These are phyloP conservation scores for Pimpla rufipes DNA, from an alignment of 2,888 invertebrate species.

Conservation along the genomic window DNA sequence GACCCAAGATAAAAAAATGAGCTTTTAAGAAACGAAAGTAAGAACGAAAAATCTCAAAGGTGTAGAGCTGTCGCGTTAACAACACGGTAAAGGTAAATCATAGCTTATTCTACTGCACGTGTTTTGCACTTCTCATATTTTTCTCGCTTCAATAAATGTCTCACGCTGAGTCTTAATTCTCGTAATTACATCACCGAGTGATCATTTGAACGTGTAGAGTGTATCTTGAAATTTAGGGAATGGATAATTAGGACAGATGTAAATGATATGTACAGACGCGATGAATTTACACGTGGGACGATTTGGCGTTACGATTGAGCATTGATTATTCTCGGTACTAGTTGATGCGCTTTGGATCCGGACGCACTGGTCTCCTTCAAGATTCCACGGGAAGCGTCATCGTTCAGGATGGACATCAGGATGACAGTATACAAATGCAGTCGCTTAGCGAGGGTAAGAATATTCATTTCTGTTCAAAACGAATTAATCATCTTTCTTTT, in stretches of 20 bases:
- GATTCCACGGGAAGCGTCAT: conserved; percentile 89
- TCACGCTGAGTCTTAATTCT: conserved; percentile 40
- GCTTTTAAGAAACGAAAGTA: conserved; percentile 9
- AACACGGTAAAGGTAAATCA: conserved; percentile 72
- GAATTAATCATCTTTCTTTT: conserved; percentile 15
- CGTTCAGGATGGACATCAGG: conserved; percentile 84
- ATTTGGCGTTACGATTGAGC: conserved; percentile 23
- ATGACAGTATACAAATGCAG: conserved; percentile 86
- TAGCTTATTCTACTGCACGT: conserved; percentile 30
- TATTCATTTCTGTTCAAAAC: not conserved
- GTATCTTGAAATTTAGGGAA: conserved; percentile 3
- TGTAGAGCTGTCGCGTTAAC: conserved; percentile 55
- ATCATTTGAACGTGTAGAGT: conserved; percentile 39
- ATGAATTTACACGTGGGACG: not conserved
- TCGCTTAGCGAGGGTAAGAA: conserved; percentile 85
- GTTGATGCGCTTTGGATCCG: conserved; percentile 88
- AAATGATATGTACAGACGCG: not conserved
- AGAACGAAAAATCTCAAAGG: conserved; percentile 36
- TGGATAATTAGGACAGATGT: not conserved
- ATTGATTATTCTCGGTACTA: conserved; percentile 76
- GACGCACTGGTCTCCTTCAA: conserved; percentile 86
- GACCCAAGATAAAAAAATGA: conserved; percentile 10
- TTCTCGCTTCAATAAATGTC: conserved; percentile 25
- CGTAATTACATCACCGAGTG: conserved; percentile 57
- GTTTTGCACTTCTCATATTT: conserved; percentile 20